Evolutionary conservation across 2,797 vertebrate species (phyloP), one percentile per base, ranked within the genome.

Genomic region (Lacerta viridis): DNA sequence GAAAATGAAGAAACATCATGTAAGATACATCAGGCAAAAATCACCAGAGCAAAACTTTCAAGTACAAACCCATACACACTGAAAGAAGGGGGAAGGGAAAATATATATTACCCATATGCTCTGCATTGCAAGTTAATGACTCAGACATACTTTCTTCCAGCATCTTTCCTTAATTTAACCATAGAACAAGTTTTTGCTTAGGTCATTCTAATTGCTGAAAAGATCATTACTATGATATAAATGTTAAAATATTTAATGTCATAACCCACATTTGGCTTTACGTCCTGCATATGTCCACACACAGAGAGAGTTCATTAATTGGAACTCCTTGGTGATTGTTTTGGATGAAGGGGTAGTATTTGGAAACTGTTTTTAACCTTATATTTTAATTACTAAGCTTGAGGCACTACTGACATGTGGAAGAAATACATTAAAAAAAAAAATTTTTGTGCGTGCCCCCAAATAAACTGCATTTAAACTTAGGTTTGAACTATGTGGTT

Each of bases 221-320:
- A 90, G 76, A 77, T 95, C 94, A 91, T 83, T 86, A 25, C 18
- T 87, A 72, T 11, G 86, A 84, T 95, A 91, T 88, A 92, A 69
- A 88, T 92, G 89, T 93, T 92, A 95, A 90, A 96, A 93, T 96
- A 96, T 94, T 94, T 97, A 94, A 94, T 93, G 64, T 79, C 83
- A 94, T 93, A 95, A 94, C 1, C 13, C 93, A 55, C 83, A 90
- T 91, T 92, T 94, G 74, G 17, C 61, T 64, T 55, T 64, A 64
- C 20, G 20, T 4, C 0, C 80, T 89, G 11, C 89, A 88, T 93
- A 94, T 96, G 91, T 39, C 1, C 92, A 92, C 89, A 71, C 91
- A 94, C 91, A 94, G 91, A 91, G 4, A 91, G 10, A 84, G 1
- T 71, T 93, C 93, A 90, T 90, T 5, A 90, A 93, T 82, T 46